Evolutionary conservation across 2,113 vertebrate genomes (phyloP).

Genomic region (Poicephalus gulielmi): DNA sequence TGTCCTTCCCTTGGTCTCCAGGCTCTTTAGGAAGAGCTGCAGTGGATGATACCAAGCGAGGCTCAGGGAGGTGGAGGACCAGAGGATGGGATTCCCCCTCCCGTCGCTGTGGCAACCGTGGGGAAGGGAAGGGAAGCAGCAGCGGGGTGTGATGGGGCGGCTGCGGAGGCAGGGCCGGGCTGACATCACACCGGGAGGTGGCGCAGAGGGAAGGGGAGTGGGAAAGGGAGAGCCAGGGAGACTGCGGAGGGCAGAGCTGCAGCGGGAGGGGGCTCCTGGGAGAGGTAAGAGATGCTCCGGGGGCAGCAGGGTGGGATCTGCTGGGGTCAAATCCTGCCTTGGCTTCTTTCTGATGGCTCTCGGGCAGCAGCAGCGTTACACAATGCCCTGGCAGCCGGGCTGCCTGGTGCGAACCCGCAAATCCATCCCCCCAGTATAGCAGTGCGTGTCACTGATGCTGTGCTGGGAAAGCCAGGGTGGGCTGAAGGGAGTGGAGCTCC

Average conservation of each 20-base stretch:
- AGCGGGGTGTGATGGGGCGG: slow-evolving; percentile 12
- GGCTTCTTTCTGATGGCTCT: neutral
- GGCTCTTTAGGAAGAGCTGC: neutral
- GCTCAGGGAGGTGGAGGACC: neutral
- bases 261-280: neutral
- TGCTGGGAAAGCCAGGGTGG: neutral
- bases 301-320: neutral
- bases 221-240: slow-evolving; percentile 6
- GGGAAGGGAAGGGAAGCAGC: slow-evolving; percentile 15
- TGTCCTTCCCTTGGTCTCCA: neutral
- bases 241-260: slow-evolving; percentile 14
- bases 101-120: slow-evolving; percentile 45
- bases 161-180: slow-evolving; percentile 20
- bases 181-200: slow-evolving; percentile 47
- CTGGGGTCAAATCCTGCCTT: neutral
- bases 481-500: neutral
- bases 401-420: neutral
- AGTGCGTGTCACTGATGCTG: neutral
- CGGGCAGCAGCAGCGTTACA: neutral
- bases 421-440: neutral
- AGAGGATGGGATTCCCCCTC: slow-evolving; percentile 57
- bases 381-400: neutral
- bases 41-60: neutral
- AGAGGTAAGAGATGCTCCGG: slow-evolving; percentile 10
- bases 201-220: neutral